phyloP scores from a whole-genome alignment of 1,140 invertebrate genomes.

The Globodera ellingtonae region DNA sequence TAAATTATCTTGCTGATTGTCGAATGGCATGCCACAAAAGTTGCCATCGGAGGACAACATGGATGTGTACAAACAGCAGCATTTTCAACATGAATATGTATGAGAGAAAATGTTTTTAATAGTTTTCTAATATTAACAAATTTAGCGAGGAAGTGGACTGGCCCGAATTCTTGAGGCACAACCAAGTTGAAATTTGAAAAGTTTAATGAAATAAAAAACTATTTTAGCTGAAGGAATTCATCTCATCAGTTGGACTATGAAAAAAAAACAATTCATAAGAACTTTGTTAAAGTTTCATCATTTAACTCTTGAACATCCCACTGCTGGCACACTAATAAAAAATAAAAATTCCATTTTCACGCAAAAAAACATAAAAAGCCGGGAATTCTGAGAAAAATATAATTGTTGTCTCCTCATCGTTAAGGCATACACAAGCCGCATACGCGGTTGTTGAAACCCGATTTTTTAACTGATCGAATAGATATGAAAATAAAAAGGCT shows the following conservation, averaged over 20 bases:
- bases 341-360: too few species aligned
- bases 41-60: conserved; percentile 18
- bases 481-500: neutral
- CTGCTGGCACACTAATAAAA: too few species aligned
- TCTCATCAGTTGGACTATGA: conserved; percentile 6
- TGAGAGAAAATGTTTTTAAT: neutral
- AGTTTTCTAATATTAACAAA: neutral
- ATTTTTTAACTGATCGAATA: too few species aligned
- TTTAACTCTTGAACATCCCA: too few species aligned
- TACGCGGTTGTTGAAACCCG: too few species aligned
- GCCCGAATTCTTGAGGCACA: conserved; percentile 24
- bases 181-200: conserved; percentile 4
- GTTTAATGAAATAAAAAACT: neutral
- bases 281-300: too few species aligned
- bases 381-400: too few species aligned
- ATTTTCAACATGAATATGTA: conserved; percentile 19
- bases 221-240: conserved; percentile 8
- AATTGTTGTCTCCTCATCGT: too few species aligned
- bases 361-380: too few species aligned
- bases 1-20: neutral
- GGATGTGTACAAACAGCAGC: conserved; percentile 17
- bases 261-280: neutral
- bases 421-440: too few species aligned
- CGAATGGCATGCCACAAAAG: conserved; percentile 28
- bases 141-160: conserved; percentile 28